Evolutionary conservation across 2,113 vertebrate species (phyloP).

Genomic region (Anolis sagrei): DNA sequence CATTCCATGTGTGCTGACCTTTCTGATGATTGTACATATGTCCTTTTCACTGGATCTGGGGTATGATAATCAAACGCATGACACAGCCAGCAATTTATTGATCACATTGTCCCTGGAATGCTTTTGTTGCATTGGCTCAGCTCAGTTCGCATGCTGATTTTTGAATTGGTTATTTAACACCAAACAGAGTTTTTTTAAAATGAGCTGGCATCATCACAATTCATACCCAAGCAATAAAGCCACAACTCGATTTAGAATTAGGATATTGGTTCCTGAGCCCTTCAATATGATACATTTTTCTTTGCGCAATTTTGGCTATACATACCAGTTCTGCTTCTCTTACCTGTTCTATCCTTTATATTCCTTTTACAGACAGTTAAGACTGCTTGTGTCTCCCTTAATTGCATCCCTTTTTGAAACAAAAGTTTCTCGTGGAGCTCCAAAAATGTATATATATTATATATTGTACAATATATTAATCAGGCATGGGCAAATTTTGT

Average conservation of each 20-base stretch:
- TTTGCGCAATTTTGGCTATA: no score
- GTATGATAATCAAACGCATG: conserved; percentile 58
- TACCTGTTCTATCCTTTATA: background rate
- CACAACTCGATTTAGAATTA: background rate
- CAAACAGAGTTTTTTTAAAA: conserved; percentile 12
- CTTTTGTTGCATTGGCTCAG: conserved; percentile 34
- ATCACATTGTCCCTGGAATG: conserved; percentile 57
- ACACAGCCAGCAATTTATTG: conserved; percentile 60
- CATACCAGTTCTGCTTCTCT: background rate
- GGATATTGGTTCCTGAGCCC: no score
- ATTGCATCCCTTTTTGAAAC: no score
- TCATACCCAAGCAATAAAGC: conserved; percentile 8
- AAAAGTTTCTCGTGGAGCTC: no score
- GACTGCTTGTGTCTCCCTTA: no score
- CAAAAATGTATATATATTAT: no score
- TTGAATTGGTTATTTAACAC: conserved; percentile 52
- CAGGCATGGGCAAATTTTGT: no score
- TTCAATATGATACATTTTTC: no score
- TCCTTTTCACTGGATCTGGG: conserved; percentile 49
- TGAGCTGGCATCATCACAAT: conserved; percentile 29
- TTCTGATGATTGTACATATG: conserved; percentile 44
- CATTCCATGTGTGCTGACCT: conserved; percentile 42
- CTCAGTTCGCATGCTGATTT: conserved; percentile 44
- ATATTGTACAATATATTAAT: no score
- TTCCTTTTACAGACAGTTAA: background rate